Percentiles rank a stretch among this genome's conserved stretches.
Conservation (phyloP, 2,888 invertebrate genomes). For the Drosophila bunnanda region DNA sequence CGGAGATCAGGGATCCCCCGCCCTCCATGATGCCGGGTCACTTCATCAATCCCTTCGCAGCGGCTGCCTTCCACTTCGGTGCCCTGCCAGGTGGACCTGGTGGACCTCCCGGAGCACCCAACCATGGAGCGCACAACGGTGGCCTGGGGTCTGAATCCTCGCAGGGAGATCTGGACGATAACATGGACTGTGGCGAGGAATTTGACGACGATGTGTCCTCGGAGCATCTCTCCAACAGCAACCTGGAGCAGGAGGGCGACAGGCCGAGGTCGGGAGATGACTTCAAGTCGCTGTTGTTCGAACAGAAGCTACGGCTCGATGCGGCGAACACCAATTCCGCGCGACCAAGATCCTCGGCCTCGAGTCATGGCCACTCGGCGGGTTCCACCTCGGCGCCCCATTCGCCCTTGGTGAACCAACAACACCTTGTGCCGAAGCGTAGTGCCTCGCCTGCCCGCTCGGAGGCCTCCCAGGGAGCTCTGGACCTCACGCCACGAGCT, state of each 20-base stretch:
- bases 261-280: conserved; percentile 83
- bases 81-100: conserved; percentile 78
- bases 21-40: conserved; percentile 85
- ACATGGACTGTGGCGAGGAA: conserved; percentile 84
- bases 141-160: conserved; percentile 84
- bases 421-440: conserved; percentile 45
- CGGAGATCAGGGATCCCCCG: conserved; percentile 92
- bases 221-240: conserved; percentile 83
- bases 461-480: conserved; percentile 86
- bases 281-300: conserved; percentile 83
- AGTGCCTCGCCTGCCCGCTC: conserved; percentile 84
- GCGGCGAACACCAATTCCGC: conserved; percentile 72
- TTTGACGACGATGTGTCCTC: conserved; percentile 84
- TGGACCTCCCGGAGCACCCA: conserved; percentile 26
- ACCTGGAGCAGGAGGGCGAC: conserved; percentile 71
- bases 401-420: conserved; percentile 72
- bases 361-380: conserved; percentile 74
- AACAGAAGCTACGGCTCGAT: conserved; percentile 84
- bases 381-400: conserved; percentile 80
- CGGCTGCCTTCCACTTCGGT: conserved; percentile 84
- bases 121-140: conserved; percentile 76
- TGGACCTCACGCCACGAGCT: conserved; percentile 87
- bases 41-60: conserved; percentile 84
- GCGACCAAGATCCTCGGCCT: conserved; percentile 73
- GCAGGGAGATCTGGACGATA: conserved; percentile 84